Percentiles rank a stretch among this genome's conserved stretches.
Conservation (phyloP, 2,113 vertebrate genomes). For the Oreochromis tanganicae region DNA sequence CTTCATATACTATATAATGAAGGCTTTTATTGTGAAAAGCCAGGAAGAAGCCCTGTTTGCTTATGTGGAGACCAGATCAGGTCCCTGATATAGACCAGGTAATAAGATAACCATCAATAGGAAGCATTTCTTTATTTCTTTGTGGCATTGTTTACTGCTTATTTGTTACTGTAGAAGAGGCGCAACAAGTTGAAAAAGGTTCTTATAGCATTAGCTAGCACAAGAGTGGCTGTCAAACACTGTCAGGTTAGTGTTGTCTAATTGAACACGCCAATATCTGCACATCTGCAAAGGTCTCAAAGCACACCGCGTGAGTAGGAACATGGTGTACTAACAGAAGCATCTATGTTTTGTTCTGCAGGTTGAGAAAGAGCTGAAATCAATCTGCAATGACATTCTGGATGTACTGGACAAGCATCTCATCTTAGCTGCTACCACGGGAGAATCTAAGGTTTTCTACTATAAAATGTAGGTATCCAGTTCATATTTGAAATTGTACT, state of each 20-base stretch:
- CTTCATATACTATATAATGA: not conserved
- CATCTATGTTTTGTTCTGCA: constrained; percentile 40
- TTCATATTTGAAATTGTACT: not conserved
- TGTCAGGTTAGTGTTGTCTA: not conserved
- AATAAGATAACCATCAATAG: not conserved
- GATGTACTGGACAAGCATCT: constrained; percentile 98
- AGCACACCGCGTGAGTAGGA: not conserved
- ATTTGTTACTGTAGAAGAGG: rapidly evolving
- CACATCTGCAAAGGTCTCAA: not conserved
- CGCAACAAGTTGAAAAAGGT: not conserved
- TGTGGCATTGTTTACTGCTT: not conserved
- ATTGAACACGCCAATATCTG: rapidly evolving
- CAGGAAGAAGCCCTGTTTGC: not conserved
- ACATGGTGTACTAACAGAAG: not conserved
- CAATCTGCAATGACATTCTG: constrained; percentile 98
- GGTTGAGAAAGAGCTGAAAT: constrained; percentile 96
- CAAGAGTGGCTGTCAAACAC: not conserved
- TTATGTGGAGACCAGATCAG: not conserved
- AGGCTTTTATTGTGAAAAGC: not conserved
- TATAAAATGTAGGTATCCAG: constrained; percentile 88
- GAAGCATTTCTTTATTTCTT: not conserved
- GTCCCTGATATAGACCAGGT: not conserved
- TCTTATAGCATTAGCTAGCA: not conserved
- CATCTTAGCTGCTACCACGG: constrained; percentile 90
- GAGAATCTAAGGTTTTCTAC: constrained; percentile 99